These are phyloP conservation scores for Gadus macrocephalus DNA, from an alignment of 2,113 vertebrate species.

Conservation along the genomic window DNA sequence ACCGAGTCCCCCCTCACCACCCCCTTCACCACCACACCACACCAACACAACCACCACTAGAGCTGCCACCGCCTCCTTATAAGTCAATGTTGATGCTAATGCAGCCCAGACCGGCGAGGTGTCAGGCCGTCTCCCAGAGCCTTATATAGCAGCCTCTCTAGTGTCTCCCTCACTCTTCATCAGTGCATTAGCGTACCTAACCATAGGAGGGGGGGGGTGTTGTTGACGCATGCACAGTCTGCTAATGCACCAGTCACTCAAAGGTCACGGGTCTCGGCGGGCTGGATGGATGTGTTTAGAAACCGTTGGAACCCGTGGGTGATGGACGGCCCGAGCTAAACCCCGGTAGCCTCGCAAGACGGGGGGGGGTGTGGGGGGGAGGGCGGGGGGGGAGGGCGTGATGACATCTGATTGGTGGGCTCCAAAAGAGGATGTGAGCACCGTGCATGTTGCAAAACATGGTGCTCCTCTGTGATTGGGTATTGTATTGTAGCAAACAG, in stretches of 20 bases:
- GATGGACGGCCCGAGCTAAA: background rate
- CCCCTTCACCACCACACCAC: slow-evolving; percentile 1
- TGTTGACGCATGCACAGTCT: slow-evolving; percentile 20
- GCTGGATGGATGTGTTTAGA: slow-evolving; percentile 21
- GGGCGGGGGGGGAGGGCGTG: too few relatives aligned
- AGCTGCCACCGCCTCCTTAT: slow-evolving; percentile 67
- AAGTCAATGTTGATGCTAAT: slow-evolving; percentile 69
- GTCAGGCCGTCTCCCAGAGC: slow-evolving; percentile 37
- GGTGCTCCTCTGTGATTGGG: slow-evolving; percentile 18
- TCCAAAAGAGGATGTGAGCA: slow-evolving; percentile 8
- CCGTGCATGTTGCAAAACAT: slow-evolving; percentile 7
- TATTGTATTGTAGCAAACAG: slow-evolving; percentile 39
- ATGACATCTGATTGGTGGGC: slow-evolving; percentile 22
- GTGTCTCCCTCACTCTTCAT: slow-evolving; percentile 34
- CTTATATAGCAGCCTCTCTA: slow-evolving; percentile 65
- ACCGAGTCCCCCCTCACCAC: too few relatives aligned
- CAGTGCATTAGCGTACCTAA: slow-evolving; percentile 33
- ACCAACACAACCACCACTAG: slow-evolving; percentile 9
- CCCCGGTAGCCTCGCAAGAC: background rate
- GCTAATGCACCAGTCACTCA: slow-evolving; percentile 33
- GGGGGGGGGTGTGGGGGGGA: background rate
- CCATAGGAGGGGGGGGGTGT: slow-evolving; percentile 12
- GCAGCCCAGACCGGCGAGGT: slow-evolving; percentile 55
- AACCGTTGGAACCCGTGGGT: slow-evolving; percentile 16
- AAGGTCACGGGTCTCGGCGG: slow-evolving; percentile 31